A percentile compares a stretch with the other conserved stretches of the same genome.
Evolutionary conservation across 2,888 invertebrate species (phyloP).

Genomic region (Apodemia mormo): DNA sequence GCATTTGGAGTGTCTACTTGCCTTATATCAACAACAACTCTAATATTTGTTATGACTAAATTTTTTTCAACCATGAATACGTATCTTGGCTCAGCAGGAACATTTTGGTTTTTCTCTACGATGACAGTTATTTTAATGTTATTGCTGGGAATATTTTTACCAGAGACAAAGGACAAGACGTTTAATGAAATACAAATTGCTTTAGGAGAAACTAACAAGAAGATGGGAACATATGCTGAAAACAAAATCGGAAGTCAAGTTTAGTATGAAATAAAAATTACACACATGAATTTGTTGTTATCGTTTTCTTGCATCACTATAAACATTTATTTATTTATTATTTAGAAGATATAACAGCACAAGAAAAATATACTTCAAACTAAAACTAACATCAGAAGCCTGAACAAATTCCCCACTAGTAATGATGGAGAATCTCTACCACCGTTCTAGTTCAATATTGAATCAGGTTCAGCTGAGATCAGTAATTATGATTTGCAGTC

Average conservation of each 20-base stretch:
- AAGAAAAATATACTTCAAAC: no score
- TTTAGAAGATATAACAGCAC: no score
- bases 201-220: slow-evolving; percentile 11
- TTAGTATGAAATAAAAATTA: background rate
- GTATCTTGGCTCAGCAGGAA: slow-evolving; percentile 46
- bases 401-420: no score
- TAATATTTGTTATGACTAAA: slow-evolving; percentile 46
- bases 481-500: no score
- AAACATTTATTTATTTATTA: no score
- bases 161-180: slow-evolving; percentile 49
- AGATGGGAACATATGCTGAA: background rate
- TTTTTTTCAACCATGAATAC: slow-evolving; percentile 47
- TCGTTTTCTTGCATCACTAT: no score
- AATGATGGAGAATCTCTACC: no score
- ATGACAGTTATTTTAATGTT: slow-evolving; percentile 40
- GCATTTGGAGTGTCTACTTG: slow-evolving; percentile 45
- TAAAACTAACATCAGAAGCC: no score
- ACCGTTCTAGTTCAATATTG: no score
- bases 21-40: slow-evolving; percentile 33
- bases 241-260: background rate
- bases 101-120: slow-evolving; percentile 46
- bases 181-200: slow-evolving; percentile 21
- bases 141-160: slow-evolving; percentile 47
- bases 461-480: no score
- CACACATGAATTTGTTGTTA: no score